Evolutionary conservation across 2,113 vertebrate genomes (phyloP).

Genomic region (Setophaga kirtlandii): DNA sequence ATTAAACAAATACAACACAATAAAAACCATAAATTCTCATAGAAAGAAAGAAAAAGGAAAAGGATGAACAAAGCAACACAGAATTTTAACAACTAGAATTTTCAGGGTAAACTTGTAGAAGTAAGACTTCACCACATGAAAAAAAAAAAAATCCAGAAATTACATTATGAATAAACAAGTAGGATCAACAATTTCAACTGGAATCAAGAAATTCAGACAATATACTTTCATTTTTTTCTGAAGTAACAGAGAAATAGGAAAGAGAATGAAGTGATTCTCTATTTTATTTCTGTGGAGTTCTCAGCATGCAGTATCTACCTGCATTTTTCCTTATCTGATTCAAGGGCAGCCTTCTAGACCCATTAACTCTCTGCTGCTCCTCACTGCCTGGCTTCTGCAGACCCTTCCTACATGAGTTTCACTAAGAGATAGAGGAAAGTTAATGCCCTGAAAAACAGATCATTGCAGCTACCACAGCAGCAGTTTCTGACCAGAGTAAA

Average conservation of each 20-base stretch:
- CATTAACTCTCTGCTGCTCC: not conserved
- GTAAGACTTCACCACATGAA: not conserved
- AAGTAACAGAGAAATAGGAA: not conserved
- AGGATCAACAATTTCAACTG: too few relatives aligned
- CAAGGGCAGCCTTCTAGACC: not conserved
- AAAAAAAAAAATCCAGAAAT: not conserved
- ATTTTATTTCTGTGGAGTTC: not conserved
- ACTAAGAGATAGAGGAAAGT: not conserved
- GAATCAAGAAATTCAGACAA: not conserved
- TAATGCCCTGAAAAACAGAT: not conserved
- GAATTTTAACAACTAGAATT: not conserved
- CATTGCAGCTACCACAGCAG: not conserved
- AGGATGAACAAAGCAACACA: not conserved
- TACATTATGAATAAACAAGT: not conserved
- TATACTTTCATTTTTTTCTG: not conserved
- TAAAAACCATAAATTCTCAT: not conserved
- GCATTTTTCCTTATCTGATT: not conserved
- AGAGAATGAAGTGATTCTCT: not conserved
- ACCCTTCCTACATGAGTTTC: not conserved
- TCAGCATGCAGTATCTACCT: not conserved
- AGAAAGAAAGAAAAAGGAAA: not conserved
- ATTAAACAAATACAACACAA: constrained; percentile 61
- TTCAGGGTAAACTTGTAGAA: not conserved
- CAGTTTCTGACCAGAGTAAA: not conserved
- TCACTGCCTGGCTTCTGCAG: not conserved